Conservation (phyloP, 2,797 vertebrate genomes). For the Anguilla pacifica region DNA sequence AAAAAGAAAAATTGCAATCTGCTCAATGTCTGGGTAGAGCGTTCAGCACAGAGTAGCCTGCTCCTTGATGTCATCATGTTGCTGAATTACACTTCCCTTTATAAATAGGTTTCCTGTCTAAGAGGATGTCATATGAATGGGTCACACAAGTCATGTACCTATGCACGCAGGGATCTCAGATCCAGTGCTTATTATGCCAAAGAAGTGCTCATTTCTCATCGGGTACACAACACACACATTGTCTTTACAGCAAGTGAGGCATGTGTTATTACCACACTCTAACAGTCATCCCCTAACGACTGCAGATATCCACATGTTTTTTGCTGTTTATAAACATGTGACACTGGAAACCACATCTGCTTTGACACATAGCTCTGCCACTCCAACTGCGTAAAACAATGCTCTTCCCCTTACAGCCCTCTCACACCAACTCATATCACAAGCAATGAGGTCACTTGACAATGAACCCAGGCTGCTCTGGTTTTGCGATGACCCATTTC, state of each 20-base stretch:
- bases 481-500: conserved; percentile 73
- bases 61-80: conserved; percentile 1
- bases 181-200: neutral
- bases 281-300: neutral
- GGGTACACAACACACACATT: neutral
- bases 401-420: conserved; percentile 36
- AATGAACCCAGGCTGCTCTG: conserved; percentile 67
- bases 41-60: neutral
- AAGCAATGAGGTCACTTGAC: conserved; percentile 59
- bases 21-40: neutral
- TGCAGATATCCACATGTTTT: conserved; percentile 21
- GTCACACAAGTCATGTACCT: neutral
- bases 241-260: neutral
- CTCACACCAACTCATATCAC: conserved; percentile 41
- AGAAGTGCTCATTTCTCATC: neutral
- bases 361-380: conserved; percentile 33
- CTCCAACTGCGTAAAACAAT: conserved; percentile 37
- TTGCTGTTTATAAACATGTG: conserved; percentile 31
- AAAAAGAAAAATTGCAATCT: neutral
- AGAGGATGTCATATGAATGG: neutral
- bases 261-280: neutral
- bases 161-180: neutral
- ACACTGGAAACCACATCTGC: conserved; percentile 22
- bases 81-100: conserved; percentile 6
- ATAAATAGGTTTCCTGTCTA: neutral